Evolutionary conservation across 2,113 vertebrate genomes (phyloP).

Genomic region (Pteronura brasiliensis): DNA sequence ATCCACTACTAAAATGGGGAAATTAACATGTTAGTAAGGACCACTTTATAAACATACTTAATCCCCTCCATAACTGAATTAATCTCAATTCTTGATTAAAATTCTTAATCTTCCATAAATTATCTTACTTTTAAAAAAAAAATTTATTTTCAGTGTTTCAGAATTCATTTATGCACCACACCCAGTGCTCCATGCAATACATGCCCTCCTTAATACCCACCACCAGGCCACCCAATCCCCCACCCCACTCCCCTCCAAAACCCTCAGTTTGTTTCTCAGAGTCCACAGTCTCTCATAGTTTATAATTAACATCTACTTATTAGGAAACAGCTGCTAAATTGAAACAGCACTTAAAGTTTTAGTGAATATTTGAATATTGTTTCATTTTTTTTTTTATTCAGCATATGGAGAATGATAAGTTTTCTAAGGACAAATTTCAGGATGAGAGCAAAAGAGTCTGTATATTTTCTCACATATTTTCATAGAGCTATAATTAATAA

Average conservation of each 20-base stretch:
- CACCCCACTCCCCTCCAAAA: no score
- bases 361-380: neutral
- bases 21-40: neutral
- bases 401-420: neutral
- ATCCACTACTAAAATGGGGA: neutral
- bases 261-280: no score
- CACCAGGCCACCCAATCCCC: no score
- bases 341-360: neutral
- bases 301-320: neutral
- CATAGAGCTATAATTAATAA: neutral
- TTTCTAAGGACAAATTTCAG: neutral
- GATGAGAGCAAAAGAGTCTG: neutral
- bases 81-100: neutral
- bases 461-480: slow-evolving; percentile 6
- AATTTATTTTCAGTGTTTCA: no score
- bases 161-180: no score
- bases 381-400: neutral
- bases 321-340: neutral
- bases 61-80: neutral
- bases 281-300: no score
- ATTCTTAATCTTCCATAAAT: neutral
- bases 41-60: neutral
- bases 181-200: no score
- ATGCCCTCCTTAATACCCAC: no score
- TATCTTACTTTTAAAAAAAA: neutral